Evolutionary conservation across 2,888 invertebrate species (phyloP), one percentile per base, ranked within the genome.

Genomic region (Acronicta aceris): DNA sequence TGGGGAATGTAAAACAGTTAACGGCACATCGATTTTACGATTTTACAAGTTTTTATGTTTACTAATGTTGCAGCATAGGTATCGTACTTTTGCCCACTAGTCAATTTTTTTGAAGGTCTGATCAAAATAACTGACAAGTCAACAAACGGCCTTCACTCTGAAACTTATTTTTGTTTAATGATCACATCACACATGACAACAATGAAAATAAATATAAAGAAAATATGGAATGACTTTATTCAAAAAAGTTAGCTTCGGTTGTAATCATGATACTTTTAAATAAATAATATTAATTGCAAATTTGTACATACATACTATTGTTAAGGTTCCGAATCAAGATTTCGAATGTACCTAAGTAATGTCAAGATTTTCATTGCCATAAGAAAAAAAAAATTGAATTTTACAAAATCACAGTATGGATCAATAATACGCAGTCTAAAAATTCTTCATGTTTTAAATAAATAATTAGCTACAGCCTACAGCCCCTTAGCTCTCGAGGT

Each of bases 31-130:
- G 89, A 91, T 90, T 89, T 89, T 86, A 77, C 79, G 82, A 87
- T 86, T 84, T 85, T 82, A 85, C 85, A 84, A 89, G 83, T 87
- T 89, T 90, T 87, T 88, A 87, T 93, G 91, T 92, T 93, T 93
- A 93, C 88, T 89, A 84, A 83, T 78, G 86, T 87, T 87, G 81
- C 83, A 83, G 82, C 82, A 83, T 81, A 84, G 77, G 83, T 86
- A 89, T 88, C 84, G 75, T 84, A 87, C 85, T 88, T 86, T 88
- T 86, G 85, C 88, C 82, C 81, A 88, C 87, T 79, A 81, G 81
- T 84, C 76, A 87, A 86, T 86, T 89, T 89, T n/a, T 86, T 82
- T 78, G 72, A 81, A 77, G 76, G 70, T 77, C 74, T 84, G 85
- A 87, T 90, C 87, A 60, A 78, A 86, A 82, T 66, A 63, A 58